Evolutionary conservation across 2,888 invertebrate genomes (phyloP).

Genomic region (Pelosia muscerda): DNA sequence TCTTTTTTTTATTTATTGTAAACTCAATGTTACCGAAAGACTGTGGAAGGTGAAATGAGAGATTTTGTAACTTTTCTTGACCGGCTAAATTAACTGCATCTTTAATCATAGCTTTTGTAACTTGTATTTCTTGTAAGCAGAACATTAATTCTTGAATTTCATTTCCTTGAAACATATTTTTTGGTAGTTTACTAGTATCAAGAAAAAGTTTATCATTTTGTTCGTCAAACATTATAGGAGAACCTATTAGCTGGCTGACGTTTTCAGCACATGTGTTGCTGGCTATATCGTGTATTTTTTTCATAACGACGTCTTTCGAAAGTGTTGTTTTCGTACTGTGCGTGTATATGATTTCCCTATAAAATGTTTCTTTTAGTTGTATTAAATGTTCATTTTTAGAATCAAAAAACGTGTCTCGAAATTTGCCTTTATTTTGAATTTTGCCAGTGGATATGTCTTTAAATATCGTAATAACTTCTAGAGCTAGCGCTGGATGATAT

Average conservation of each 20-base stretch:
- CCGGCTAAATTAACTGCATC: slow-evolving; percentile 47
- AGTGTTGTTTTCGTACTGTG: slow-evolving; percentile 39
- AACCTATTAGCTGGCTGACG: slow-evolving; percentile 54
- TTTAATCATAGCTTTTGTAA: slow-evolving; percentile 38
- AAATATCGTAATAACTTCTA: slow-evolving; percentile 47
- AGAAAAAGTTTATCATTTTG: slow-evolving; percentile 37
- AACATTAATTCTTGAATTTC: slow-evolving; percentile 39
- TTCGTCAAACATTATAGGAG: slow-evolving; percentile 41
- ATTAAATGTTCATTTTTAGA: slow-evolving; percentile 41
- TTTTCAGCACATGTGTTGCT: slow-evolving; percentile 41
- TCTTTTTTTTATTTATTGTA: slow-evolving; percentile 34
- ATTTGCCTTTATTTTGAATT: slow-evolving; percentile 34
- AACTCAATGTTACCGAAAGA: slow-evolving; percentile 58
- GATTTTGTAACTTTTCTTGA: slow-evolving; percentile 37
- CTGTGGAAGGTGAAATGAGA: slow-evolving; percentile 49
- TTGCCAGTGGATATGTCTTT: slow-evolving; percentile 5
- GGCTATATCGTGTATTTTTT: slow-evolving; percentile 37
- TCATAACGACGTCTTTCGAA: slow-evolving; percentile 35
- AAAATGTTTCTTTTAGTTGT: slow-evolving; percentile 49
- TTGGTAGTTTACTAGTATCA: slow-evolving; percentile 35
- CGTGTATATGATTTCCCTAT: slow-evolving; percentile 43
- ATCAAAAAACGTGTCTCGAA: slow-evolving; percentile 53
- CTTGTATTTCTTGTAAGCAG: slow-evolving; percentile 42
- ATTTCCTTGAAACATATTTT: slow-evolving; percentile 39
- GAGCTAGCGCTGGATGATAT: slow-evolving; percentile 57